Conservation (phyloP, 2,888 invertebrate genomes). For the Microplitis manilae region DNA sequence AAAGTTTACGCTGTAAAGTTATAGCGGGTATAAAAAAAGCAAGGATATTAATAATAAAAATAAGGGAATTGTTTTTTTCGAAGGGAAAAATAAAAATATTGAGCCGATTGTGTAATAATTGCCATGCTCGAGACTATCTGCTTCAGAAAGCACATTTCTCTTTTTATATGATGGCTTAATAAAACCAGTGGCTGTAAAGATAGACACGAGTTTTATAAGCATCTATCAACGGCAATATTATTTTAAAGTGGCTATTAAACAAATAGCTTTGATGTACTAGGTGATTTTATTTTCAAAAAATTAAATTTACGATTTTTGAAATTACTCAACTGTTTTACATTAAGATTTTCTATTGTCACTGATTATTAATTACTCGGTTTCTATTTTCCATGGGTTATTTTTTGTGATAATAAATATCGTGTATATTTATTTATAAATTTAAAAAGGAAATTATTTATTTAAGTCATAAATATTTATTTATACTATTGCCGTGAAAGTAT, state of each 20-base stretch:
- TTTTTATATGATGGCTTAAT: not conserved
- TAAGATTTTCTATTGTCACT: too few species aligned
- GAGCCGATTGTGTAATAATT: not conserved
- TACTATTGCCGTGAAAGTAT: not conserved
- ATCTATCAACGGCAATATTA: not conserved
- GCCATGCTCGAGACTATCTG: not conserved
- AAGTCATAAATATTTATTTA: too few species aligned
- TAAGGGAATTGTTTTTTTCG: not conserved
- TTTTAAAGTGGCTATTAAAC: not conserved
- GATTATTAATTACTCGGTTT: too few species aligned
- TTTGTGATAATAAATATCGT: too few species aligned
- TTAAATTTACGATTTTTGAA: not conserved
- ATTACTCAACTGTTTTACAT: too few species aligned
- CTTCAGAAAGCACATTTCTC: conserved; percentile 1
- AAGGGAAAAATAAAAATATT: not conserved
- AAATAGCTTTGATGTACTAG: not conserved
- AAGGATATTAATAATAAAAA: not conserved
- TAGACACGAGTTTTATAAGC: not conserved
- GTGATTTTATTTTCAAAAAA: not conserved
- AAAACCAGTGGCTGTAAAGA: not conserved
- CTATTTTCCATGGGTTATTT: too few species aligned
- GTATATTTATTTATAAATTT: too few species aligned
- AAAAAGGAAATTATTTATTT: too few species aligned
- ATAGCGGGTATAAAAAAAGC: not conserved
- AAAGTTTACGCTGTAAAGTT: not conserved